These are phyloP conservation scores for Phaedon cochleariae DNA, from an alignment of 2,888 invertebrate species.

Conservation along the genomic window DNA sequence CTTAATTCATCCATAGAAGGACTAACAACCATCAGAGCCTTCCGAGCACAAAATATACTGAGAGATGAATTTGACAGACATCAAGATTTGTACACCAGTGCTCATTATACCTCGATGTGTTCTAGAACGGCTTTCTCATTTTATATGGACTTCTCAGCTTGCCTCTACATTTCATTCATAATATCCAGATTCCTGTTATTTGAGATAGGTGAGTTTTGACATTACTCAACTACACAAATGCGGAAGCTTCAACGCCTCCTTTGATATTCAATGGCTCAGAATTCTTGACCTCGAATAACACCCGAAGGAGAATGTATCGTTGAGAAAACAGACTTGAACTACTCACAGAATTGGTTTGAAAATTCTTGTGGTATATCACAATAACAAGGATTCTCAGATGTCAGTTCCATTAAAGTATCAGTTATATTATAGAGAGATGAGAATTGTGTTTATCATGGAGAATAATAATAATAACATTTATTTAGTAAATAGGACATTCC, in stretches of 20 bases:
- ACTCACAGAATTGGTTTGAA: too few relatives aligned
- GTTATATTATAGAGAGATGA: too few relatives aligned
- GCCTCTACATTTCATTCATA: conserved; percentile 41
- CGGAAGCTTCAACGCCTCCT: background rate
- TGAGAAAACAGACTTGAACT: too few relatives aligned
- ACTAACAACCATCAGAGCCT: conserved; percentile 55
- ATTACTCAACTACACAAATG: background rate
- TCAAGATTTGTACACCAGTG: conserved; percentile 56
- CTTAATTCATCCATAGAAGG: conserved; percentile 58
- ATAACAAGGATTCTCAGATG: too few relatives aligned
- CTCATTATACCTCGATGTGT: conserved; percentile 50
- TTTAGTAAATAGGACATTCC: too few relatives aligned
- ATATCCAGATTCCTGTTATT: conserved; percentile 42
- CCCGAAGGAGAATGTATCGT: too few relatives aligned
- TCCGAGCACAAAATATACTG: conserved; percentile 51
- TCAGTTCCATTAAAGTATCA: too few relatives aligned
- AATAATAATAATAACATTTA: too few relatives aligned
- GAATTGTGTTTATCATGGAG: too few relatives aligned
- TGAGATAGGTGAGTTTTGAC: conserved; percentile 41
- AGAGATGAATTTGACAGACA: too few relatives aligned
- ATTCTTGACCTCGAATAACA: too few relatives aligned
- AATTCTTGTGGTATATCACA: too few relatives aligned
- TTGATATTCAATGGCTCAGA: background rate
- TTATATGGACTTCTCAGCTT: conserved; percentile 50
- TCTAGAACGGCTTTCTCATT: conserved; percentile 52